Conservation (phyloP, 2,113 vertebrate genomes). For the Recurvirostra avosetta region DNA sequence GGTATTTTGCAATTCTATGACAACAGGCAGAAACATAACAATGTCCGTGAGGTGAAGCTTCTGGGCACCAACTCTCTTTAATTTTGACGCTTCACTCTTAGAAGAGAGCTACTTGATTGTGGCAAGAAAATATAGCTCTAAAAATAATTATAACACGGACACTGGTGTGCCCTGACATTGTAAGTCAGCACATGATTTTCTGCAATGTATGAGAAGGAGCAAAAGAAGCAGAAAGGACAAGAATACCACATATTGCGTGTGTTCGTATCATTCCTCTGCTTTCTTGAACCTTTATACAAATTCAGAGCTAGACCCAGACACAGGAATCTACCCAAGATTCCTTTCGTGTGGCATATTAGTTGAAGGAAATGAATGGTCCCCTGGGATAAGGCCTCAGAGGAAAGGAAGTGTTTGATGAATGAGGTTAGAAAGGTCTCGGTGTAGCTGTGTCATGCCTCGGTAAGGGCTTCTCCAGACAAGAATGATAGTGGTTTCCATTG, state of each 20-base stretch:
- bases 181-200: not conserved
- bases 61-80: not conserved
- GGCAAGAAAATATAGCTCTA: not conserved
- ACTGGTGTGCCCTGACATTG: not conserved
- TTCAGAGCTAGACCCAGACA: not conserved
- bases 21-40: not conserved
- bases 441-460: conserved; percentile 44
- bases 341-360: conserved; percentile 32
- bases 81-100: not conserved
- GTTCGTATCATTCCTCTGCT: not conserved
- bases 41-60: not conserved
- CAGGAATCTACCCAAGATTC: conserved; percentile 54
- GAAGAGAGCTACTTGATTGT: not conserved
- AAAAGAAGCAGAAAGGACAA: not conserved
- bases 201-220: not conserved
- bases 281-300: conserved; percentile 5
- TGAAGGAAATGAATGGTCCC: conserved; percentile 55
- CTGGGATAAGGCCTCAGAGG: conserved; percentile 22
- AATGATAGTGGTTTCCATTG: conserved; percentile 38
- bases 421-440: conserved; percentile 39
- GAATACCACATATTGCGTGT: not conserved
- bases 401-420: conserved; percentile 59
- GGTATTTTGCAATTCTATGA: not conserved
- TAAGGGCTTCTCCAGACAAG: conserved; percentile 48
- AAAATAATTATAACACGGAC: not conserved